Percentiles rank a stretch among this genome's conserved stretches.
These are phyloP conservation scores for Stenotaenia linearis DNA, from an alignment of 2,888 invertebrate genomes.

Conservation along the genomic window DNA sequence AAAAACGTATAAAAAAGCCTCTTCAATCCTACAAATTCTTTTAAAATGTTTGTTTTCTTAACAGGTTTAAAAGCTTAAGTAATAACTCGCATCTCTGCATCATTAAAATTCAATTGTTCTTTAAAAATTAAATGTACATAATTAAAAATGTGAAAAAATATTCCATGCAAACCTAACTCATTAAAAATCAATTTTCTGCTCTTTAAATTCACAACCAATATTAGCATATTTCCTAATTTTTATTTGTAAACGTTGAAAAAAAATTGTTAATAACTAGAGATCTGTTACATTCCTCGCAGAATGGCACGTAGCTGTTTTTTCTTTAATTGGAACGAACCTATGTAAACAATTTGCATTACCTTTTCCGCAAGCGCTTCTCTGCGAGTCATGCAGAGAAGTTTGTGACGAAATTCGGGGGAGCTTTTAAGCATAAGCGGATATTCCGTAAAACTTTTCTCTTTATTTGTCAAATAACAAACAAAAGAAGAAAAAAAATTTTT, in stretches of 20 bases:
- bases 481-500: background rate
- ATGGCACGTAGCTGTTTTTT: background rate
- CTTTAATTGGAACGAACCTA: background rate
- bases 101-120: no score
- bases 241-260: background rate
- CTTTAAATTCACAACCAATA: background rate
- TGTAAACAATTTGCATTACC: background rate
- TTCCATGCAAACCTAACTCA: background rate
- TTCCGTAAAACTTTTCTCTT: background rate
- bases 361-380: background rate
- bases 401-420: background rate
- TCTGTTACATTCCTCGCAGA: background rate
- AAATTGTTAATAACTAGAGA: background rate
- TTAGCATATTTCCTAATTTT: background rate
- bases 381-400: background rate
- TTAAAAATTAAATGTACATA: background rate
- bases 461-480: background rate
- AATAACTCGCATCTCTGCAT: background rate
- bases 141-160: background rate
- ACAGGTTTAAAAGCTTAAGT: background rate
- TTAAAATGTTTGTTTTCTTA: background rate
- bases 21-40: background rate
- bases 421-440: constrained; percentile 13
- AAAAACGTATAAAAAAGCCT: background rate
- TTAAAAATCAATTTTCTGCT: background rate